Evolutionary conservation across 2,113 vertebrate species (phyloP), one percentile per base, ranked within the genome.

Genomic region (Anarrhichthys ocellatus): DNA sequence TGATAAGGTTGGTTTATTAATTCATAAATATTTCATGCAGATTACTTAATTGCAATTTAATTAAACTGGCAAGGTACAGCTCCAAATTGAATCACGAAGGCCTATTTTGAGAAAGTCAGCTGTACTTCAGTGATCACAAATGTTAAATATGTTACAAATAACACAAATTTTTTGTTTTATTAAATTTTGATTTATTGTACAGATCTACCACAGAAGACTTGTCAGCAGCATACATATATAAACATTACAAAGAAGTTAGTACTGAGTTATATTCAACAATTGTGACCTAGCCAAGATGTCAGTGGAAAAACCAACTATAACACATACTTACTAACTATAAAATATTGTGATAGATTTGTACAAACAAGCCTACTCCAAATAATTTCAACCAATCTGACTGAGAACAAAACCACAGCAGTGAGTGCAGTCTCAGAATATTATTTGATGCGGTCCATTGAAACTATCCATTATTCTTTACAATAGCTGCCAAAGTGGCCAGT

Each of bases 401-500:
- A 46, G 20, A 24, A 56, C n/a, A 56, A 56, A 14, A 24, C 54
- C n/a, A 13, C n/a, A 24, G 10, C 46, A 48, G 46, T 48, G 46
- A 48, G 46, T 56, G 11, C 3, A 4, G 9, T 24, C 54, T 56
- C 6, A 4, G 24, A 27, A 24, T 29, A 29, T 59, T 29, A 27
- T 59, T 29, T 61, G 27, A 32, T 32, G 58, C 58, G 29, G 58
- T 18, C 13, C 14, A 61, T 34, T 27, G 1, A 14, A 71, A 75
- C 81, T 48, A 89, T 40, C 38, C 20, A 63, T 24, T 76, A 88
- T 93, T 93, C 65, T 88, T 87, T 27, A 97, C 80, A 73, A 92
- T 5, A 17, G 67, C 79, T 38, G 91, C 90, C 78, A 97, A 87
- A 75, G 72, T 94, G 50, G 88, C 89, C 44, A 96, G 67, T 56